These are phyloP conservation scores for Galerucella calmariensis DNA, from an alignment of 2,888 invertebrate species.

Conservation along the genomic window DNA sequence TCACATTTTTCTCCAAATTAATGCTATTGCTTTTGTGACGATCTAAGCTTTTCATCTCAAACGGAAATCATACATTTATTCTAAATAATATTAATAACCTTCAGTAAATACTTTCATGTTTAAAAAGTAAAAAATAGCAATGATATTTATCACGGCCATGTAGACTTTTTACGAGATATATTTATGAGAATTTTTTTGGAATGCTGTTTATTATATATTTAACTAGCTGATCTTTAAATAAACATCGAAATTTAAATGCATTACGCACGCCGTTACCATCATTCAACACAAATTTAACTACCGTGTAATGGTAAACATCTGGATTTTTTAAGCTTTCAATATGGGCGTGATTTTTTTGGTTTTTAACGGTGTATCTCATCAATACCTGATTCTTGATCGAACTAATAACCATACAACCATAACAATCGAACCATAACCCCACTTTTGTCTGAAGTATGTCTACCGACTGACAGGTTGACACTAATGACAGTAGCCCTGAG, in stretches of 20 bases:
- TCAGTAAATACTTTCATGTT: not conserved
- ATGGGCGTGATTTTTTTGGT: too few relatives aligned
- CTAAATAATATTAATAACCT: conserved; percentile 1
- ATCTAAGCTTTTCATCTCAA: not conserved
- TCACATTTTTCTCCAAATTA: too few relatives aligned
- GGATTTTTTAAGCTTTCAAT: conserved; percentile 12
- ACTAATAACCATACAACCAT: too few relatives aligned
- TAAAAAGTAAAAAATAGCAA: conserved; percentile 10
- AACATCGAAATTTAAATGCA: conserved; percentile 19
- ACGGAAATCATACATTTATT: not conserved
- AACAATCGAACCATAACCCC: too few relatives aligned
- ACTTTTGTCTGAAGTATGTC: too few relatives aligned
- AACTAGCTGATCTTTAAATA: conserved; percentile 18
- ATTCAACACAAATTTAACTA: conserved; percentile 27
- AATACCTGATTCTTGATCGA: too few relatives aligned
- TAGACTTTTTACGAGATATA: conserved; percentile 11
- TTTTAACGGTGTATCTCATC: too few relatives aligned
- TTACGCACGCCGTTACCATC: conserved; percentile 11
- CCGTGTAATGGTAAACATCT: conserved; percentile 27
- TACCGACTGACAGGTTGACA: too few relatives aligned
- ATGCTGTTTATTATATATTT: conserved; percentile 13
- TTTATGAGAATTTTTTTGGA: conserved; percentile 10
- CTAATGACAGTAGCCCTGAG: too few relatives aligned
- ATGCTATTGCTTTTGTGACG: not conserved
- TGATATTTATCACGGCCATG: conserved; percentile 6